Conservation (phyloP, 1,140 invertebrate genomes). For the Psilanteris sp. region DNA sequence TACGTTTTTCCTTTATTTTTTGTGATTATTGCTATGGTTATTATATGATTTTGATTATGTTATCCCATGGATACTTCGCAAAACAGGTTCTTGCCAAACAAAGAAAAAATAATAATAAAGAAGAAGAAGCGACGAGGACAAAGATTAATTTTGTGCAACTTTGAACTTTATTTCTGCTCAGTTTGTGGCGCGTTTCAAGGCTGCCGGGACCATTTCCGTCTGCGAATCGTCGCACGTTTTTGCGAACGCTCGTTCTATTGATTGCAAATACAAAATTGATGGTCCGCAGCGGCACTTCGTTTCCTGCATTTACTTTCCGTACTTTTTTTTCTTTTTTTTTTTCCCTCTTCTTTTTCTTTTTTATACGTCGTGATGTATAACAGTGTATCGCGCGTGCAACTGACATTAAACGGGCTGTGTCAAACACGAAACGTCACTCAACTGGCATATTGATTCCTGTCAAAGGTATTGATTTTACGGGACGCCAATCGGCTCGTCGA, state of each 20-base stretch:
- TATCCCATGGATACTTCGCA: background rate
- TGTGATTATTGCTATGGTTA: constrained; percentile 18
- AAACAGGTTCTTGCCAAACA: background rate
- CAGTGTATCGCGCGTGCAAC: constrained; percentile 29
- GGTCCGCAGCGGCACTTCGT: background rate
- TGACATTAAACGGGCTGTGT: constrained; percentile 36
- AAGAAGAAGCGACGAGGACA: too few relatives aligned
- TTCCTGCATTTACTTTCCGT: too few relatives aligned
- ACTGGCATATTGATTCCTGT: constrained; percentile 58
- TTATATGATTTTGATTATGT: constrained; percentile 20
- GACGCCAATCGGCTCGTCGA: too few relatives aligned
- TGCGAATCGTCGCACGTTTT: too few relatives aligned
- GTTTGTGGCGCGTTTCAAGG: background rate
- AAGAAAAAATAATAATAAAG: too few relatives aligned
- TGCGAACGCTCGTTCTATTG: too few relatives aligned
- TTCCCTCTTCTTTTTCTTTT: background rate
- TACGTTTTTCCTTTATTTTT: background rate
- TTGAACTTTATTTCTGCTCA: constrained; percentile 28
- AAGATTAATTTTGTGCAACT: constrained; percentile 56
- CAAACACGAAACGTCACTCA: constrained; percentile 52
- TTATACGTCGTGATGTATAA: constrained; percentile 9
- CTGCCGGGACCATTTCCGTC: too few relatives aligned
- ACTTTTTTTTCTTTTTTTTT: too few relatives aligned
- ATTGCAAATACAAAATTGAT: constrained; percentile 11
- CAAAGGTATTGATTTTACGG: constrained; percentile 55